A percentile compares a stretch with the other conserved stretches of the same genome.
Evolutionary conservation across 2,888 invertebrate species (phyloP).

Genomic region (Malthinus seriepunctatus): DNA sequence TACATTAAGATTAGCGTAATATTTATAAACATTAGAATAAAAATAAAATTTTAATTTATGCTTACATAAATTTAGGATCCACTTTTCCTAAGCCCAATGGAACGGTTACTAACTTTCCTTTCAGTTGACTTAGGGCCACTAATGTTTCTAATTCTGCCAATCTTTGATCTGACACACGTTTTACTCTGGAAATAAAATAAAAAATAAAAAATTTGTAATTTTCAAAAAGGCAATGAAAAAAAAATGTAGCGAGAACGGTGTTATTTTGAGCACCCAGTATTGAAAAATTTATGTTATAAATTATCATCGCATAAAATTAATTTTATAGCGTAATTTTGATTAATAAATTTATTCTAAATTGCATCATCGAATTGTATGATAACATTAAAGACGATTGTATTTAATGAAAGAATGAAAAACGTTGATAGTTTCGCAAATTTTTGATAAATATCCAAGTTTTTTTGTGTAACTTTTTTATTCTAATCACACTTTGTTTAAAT

Average conservation of each 20-base stretch:
- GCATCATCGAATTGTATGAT: background rate
- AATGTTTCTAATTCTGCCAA: conserved; percentile 63
- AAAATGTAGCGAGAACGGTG: too few relatives aligned
- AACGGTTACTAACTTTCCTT: conserved; percentile 56
- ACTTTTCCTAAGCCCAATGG: conserved; percentile 59
- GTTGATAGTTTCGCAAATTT: background rate
- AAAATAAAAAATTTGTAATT: too few relatives aligned
- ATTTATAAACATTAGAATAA: too few relatives aligned
- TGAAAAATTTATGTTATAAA: too few relatives aligned
- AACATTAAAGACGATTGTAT: background rate
- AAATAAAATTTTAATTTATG: background rate
- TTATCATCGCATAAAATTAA: background rate
- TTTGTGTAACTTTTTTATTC: too few relatives aligned
- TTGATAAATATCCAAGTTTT: too few relatives aligned
- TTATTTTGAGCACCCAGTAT: too few relatives aligned
- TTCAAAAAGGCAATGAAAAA: too few relatives aligned
- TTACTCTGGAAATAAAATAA: conserved; percentile 53
- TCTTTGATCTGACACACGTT: conserved; percentile 63
- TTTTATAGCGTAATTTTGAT: conserved; percentile 5
- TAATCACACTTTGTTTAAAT: too few relatives aligned
- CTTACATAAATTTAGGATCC: conserved; percentile 62
- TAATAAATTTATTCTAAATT: background rate
- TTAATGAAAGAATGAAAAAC: conserved; percentile 1
- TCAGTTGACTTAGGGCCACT: conserved; percentile 57
- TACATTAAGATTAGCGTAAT: too few relatives aligned